Evolutionary conservation across 2,797 vertebrate genomes (phyloP), one percentile per base, ranked within the genome.

Genomic region (Sarcoramphus papa): DNA sequence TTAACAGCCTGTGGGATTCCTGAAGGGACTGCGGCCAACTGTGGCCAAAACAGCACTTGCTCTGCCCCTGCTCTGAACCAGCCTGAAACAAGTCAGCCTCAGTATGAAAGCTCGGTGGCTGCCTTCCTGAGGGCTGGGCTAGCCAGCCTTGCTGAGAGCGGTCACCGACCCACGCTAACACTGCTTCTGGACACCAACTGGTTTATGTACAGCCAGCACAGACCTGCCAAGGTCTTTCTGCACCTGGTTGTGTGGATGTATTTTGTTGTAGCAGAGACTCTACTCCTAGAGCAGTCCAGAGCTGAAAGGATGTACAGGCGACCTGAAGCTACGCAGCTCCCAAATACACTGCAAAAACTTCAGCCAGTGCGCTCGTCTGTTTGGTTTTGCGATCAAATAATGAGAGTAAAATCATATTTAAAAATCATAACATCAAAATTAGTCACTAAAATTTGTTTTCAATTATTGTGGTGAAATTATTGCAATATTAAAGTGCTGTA

Each of bases 281-380:
- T 24, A 4, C 22, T 50, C n/a, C 31, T 41, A 30, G n/a, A 72
- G 73, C 45, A 85, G 51, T n/a, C 23, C 7, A 14, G 33, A 86
- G 68, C 33, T 53, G 12, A 51, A 69, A 59, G 31, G 60, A 47
- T 16, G 28, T 31, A 40, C 7, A 9, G 40, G 40, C 2, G 37
- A 65, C 28, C 43, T 37, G 45, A 85, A 87, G 23, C 75, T n/a
- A 69, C 47, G 6, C 51, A 68, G 69, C 43, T 92, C 40, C 70
- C 64, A 77, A 0, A n/a, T 10, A 25, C 1, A 2, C 25, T 0
- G 1, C 24, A 47, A 21, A 8, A 31, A 85, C 41, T 50, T 78
- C 10, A n/a, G 60, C 41, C 35, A 23, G 23, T 0, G 7, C 0
- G 8, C 48, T 51, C 2, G 2, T n/a, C 24, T 15, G 27, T 6